These are phyloP conservation scores for Antrozous pallidus DNA, from an alignment of 2,797 vertebrate species.

Conservation along the genomic window DNA sequence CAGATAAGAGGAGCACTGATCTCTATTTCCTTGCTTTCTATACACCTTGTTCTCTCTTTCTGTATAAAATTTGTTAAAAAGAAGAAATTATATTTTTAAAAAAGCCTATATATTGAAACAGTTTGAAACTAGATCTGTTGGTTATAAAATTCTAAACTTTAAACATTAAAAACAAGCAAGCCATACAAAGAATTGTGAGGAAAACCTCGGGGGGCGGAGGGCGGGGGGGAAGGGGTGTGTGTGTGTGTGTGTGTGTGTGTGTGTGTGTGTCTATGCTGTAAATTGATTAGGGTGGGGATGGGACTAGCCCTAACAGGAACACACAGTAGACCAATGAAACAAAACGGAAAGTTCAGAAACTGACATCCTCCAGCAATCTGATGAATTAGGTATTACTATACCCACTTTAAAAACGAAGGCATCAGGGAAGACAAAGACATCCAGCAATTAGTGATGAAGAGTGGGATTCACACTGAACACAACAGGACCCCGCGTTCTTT, in stretches of 20 bases:
- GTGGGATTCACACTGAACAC: neutral
- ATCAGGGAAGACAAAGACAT: neutral
- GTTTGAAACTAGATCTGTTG: neutral
- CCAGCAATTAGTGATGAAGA: neutral
- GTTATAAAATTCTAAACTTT: neutral
- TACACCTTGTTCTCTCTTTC: neutral
- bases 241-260: neutral
- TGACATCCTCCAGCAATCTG: neutral
- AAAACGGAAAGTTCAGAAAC: neutral
- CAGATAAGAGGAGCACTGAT: neutral
- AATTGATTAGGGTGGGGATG: accelerated
- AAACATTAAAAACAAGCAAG: slow-evolving; percentile 28
- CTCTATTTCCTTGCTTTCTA: neutral
- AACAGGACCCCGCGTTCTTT: neutral
- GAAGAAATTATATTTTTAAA: neutral
- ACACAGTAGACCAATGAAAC: neutral
- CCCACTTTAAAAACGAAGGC: neutral
- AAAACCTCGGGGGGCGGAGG: neutral
- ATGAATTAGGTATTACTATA: neutral
- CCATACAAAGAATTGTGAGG: neutral
- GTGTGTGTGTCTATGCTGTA: neutral
- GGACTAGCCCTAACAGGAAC: neutral
- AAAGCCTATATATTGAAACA: neutral
- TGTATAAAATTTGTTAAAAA: neutral
- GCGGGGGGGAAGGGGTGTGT: no score